Evolutionary conservation across 2,888 invertebrate genomes (phyloP), one percentile per base, ranked within the genome.

Genomic region (Brachynemurus nebulosus): DNA sequence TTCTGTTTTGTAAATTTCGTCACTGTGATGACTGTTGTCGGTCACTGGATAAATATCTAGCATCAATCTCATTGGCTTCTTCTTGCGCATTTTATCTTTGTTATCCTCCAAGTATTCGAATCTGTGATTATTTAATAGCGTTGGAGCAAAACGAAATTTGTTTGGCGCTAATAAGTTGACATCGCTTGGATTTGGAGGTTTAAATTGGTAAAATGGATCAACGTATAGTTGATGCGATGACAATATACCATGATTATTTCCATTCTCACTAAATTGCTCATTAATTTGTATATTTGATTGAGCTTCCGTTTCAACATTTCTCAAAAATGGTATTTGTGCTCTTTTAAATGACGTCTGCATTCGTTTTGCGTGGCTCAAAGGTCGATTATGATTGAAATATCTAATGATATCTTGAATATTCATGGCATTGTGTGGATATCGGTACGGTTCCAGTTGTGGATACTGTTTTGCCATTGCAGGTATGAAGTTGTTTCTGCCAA

Each of bases 101-200:
- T 18, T 20, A 3, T 12, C 37, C 17, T 17, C 18, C 6, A 37
- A 8, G n/a, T n/a, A n/a, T n/a, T n/a, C n/a, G 12, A 20, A 11
- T n/a, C 16, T 20, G 12, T 44, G 44, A 27, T 44, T 44, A 9
- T 33, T 34, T 12, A 35, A 21, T 20, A 55, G 47, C 2, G 61
- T 58, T 52, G 71, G 59, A 45, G 66, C 55, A 57, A 68, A 60
- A 50, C 66, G 54, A 43, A 67, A 59, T 46, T 63, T 66, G 30
- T 62, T 65, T 33, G 79, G 73, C 3, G 83, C 82, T 51, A 85
- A 56, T 33, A 83, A 63, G 62, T 85, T 85, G 0, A 85, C 73
- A 45, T 85, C 84, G 25, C 80, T 74, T 0, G 83, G 82, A 50
- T 74, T 77, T 46, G 76, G 74, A 0, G 85, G 84, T 57, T 81